phyloP scores from a whole-genome alignment of 2,888 invertebrate genomes.

The Urechis unicinctus region DNA sequence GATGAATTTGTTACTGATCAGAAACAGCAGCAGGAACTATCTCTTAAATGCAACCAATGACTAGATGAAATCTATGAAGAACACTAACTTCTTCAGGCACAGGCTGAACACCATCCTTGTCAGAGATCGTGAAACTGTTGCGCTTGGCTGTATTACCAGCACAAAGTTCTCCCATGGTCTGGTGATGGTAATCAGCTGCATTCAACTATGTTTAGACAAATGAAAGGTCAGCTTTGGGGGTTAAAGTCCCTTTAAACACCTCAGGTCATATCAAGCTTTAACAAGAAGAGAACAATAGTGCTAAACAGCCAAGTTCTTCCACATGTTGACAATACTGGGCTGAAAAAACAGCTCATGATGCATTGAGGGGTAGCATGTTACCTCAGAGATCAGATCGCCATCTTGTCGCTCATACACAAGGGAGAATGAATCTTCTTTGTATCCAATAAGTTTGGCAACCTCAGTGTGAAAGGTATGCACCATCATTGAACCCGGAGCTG shows the following conservation, averaged over 20 bases:
- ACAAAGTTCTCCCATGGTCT: constrained; percentile 26
- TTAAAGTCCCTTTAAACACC: too few species aligned
- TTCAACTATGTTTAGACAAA: constrained; percentile 4
- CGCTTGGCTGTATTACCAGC: constrained; percentile 24
- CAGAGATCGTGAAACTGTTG: constrained; percentile 49
- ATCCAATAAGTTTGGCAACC: constrained; percentile 53
- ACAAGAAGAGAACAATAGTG: too few species aligned
- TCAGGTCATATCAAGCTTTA: too few species aligned
- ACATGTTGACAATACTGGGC: too few species aligned
- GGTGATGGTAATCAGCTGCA: neutral
- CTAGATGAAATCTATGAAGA: too few species aligned
- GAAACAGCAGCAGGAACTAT: too few species aligned
- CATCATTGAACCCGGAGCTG: constrained; percentile 51
- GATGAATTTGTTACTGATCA: too few species aligned
- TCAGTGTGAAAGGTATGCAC: constrained; percentile 53
- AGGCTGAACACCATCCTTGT: constrained; percentile 44
- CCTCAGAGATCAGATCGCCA: neutral
- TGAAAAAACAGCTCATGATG: neutral
- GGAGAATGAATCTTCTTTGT: constrained; percentile 22
- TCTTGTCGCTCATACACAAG: constrained; percentile 16
- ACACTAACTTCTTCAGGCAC: constrained; percentile 31
- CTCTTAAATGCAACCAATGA: too few species aligned
- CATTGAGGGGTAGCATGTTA: neutral
- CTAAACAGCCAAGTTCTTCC: too few species aligned
- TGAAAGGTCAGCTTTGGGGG: too few species aligned